Percentiles rank a stretch among this genome's conserved stretches.
Conservation (phyloP, 2,888 invertebrate genomes). For the Drosophila tripunctata region DNA sequence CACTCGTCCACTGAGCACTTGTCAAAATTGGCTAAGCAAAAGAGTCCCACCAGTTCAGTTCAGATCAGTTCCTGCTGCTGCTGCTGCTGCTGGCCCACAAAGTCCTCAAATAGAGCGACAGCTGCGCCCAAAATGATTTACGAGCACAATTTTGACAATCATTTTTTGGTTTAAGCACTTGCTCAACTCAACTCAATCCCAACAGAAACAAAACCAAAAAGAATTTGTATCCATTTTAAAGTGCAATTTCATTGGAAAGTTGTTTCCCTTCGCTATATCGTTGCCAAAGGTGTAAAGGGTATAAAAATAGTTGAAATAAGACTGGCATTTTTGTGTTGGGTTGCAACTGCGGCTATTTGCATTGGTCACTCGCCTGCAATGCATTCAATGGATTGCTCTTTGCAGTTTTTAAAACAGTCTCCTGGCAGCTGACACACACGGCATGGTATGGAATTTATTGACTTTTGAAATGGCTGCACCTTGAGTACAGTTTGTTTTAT, state of each 20-base stretch:
- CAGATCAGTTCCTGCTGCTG: no score
- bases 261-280: background rate
- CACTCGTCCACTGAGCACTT: slow-evolving; percentile 47
- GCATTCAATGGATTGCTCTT: slow-evolving; percentile 19
- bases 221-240: slow-evolving; percentile 20
- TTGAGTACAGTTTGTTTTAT: slow-evolving; percentile 29
- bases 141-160: slow-evolving; percentile 47
- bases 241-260: slow-evolving; percentile 18
- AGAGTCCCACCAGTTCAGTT: slow-evolving; percentile 24
- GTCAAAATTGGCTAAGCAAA: slow-evolving; percentile 62
- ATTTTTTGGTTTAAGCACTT: slow-evolving; percentile 23
- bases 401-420: slow-evolving; percentile 31
- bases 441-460: slow-evolving; percentile 38
- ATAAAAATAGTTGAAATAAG: slow-evolving; percentile 3
- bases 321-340: slow-evolving; percentile 18
- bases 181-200: background rate
- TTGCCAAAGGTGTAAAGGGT: background rate
- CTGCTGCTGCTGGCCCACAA: background rate
- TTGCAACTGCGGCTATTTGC: slow-evolving; percentile 44
- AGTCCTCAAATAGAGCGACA: slow-evolving; percentile 27
- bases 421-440: slow-evolving; percentile 11
- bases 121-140: slow-evolving; percentile 55
- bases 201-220: slow-evolving; percentile 1
- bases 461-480: slow-evolving; percentile 34
- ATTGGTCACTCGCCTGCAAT: slow-evolving; percentile 19